These are phyloP conservation scores for Menura novaehollandiae DNA, from an alignment of 2,113 vertebrate genomes.

Conservation along the genomic window DNA sequence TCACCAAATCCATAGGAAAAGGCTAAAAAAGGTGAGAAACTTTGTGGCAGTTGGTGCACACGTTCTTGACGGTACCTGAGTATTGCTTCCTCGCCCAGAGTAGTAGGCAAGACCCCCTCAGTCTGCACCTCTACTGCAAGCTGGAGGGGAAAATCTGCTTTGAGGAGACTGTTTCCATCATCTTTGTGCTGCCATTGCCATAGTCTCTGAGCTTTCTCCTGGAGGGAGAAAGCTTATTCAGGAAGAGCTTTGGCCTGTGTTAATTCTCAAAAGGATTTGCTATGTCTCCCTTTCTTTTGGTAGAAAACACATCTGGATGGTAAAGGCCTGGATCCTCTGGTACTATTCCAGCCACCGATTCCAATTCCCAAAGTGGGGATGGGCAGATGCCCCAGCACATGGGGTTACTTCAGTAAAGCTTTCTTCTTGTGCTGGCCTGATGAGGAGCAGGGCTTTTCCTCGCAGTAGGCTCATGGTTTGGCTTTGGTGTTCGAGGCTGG, in stretches of 20 bases:
- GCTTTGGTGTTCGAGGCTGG: not conserved
- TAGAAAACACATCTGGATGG: fast-evolving
- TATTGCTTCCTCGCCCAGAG: not conserved
- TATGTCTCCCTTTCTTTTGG: not conserved
- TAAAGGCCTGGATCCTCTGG: not conserved
- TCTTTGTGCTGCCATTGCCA: not conserved
- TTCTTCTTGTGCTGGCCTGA: not conserved
- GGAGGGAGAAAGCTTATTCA: not conserved
- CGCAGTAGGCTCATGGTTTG: not conserved
- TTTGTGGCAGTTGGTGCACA: fast-evolving
- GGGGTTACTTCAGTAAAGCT: not conserved
- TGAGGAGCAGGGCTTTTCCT: not conserved
- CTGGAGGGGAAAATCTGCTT: not conserved
- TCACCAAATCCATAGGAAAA: not conserved
- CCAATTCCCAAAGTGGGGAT: not conserved
- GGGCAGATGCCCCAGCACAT: not conserved
- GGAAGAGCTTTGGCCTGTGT: not conserved
- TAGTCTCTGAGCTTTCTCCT: not conserved
- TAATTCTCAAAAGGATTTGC: not conserved
- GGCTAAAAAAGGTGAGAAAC: not conserved
- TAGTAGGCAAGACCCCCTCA: not conserved
- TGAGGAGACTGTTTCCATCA: not conserved
- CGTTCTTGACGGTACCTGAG: not conserved
- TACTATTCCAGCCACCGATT: fast-evolving
- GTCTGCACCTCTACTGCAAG: not conserved